phyloP scores from a whole-genome alignment of 2,888 invertebrate genomes.

The Papilio protenor region DNA sequence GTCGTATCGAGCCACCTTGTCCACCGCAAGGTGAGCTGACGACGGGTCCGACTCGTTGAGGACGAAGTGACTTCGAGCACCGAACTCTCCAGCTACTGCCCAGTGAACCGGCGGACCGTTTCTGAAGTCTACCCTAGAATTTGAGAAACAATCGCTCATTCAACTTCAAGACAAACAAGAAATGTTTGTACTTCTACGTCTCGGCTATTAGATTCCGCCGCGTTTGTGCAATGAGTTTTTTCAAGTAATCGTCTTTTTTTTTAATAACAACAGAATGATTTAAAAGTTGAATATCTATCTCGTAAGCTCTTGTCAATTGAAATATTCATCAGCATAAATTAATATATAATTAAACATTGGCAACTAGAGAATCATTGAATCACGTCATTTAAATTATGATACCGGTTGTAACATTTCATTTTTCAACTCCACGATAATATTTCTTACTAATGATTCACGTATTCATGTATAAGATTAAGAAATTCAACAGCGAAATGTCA shows the following conservation, averaged over 20 bases:
- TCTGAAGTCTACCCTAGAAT: slow-evolving; percentile 89
- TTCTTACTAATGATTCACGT: slow-evolving; percentile 34
- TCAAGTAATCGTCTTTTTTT: too few species aligned
- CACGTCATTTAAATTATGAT: neutral
- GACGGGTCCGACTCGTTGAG: slow-evolving; percentile 88
- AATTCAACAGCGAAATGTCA: slow-evolving; percentile 50
- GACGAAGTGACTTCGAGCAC: slow-evolving; percentile 89
- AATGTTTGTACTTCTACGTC: neutral
- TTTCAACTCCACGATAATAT: slow-evolving; percentile 3
- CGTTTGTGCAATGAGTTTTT: too few species aligned
- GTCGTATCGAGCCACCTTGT: slow-evolving; percentile 88
- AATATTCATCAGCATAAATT: neutral
- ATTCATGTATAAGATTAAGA: slow-evolving; percentile 44
- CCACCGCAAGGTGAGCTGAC: slow-evolving; percentile 89
- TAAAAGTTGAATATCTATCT: too few species aligned
- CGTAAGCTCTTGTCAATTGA: neutral
- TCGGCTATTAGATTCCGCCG: too few species aligned
- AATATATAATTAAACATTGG: neutral
- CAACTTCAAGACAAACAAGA: neutral
- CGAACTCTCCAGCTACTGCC: slow-evolving; percentile 91
- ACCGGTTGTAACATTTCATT: neutral
- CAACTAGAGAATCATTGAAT: neutral
- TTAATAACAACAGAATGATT: too few species aligned
- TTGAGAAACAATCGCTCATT: neutral
- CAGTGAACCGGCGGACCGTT: slow-evolving; percentile 90